A percentile compares a stretch with the other conserved stretches of the same genome.
phyloP scores from a whole-genome alignment of 2,113 vertebrate species.

The Talpa occidentalis region DNA sequence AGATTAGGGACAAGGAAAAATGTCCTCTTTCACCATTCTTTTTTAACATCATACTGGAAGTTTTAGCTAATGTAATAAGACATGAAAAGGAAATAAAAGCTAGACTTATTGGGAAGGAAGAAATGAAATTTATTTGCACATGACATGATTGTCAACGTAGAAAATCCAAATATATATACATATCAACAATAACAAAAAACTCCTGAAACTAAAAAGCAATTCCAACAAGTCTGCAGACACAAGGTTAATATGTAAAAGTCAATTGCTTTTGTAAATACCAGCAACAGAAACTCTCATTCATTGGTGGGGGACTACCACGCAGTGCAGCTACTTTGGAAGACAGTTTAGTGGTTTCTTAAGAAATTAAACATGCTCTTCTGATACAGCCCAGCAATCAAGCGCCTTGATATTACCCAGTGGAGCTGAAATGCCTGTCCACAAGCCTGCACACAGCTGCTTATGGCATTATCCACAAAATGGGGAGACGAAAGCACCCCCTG shows the following conservation, averaged over 20 bases:
- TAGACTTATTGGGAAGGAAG: not conserved
- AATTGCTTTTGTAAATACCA: not conserved
- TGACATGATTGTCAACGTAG: not conserved
- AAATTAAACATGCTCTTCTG: not conserved
- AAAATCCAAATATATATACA: not conserved
- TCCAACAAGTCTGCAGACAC: too few species aligned
- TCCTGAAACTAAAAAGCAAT: not conserved
- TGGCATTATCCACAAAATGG: too few species aligned
- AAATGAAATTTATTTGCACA: not conserved
- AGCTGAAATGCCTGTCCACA: not conserved
- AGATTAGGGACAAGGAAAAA: not conserved
- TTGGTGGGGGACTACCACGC: too few species aligned
- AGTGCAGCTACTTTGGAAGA: not conserved
- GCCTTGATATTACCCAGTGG: not conserved
- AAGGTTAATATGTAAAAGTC: not conserved
- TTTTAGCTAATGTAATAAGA: not conserved
- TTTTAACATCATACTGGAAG: not conserved
- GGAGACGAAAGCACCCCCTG: not conserved
- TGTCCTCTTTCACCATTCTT: not conserved
- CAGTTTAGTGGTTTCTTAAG: not conserved
- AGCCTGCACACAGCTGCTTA: not conserved
- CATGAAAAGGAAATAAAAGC: not conserved
- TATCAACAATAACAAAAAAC: not conserved
- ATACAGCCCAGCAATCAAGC: not conserved
- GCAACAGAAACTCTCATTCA: not conserved